Evolutionary conservation across 2,797 vertebrate species (phyloP), one percentile per base, ranked within the genome.

Genomic region (Lagorchestes hirsutus): DNA sequence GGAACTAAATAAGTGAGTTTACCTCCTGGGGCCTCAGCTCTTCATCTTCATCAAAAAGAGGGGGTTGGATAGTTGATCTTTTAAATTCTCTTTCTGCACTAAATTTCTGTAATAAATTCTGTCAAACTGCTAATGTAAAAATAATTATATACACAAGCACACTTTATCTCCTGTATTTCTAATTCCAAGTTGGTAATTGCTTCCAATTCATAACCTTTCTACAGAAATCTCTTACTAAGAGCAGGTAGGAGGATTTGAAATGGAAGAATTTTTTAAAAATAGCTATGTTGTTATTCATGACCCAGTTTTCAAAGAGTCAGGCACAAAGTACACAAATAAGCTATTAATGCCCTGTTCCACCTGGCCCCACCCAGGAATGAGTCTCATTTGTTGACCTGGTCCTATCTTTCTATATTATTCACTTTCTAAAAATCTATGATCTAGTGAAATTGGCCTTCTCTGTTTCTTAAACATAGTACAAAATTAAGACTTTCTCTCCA

Each of bases 101-200:
- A 22, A 90, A 95, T 94, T 93, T 93, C 74, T 93, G n/a, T 95
- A 95, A 93, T 95, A 94, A 96, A 55, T 96, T 98, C 95, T 95
- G 59, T 55, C 74, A 96, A 97, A 96, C 95, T 97, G 94, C 93
- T 96, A 98, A 98, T 92, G 91, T 93, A 94, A 97, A 98, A 97
- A 95, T 97, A 98, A 97, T 95, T 55, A 57, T 93, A 95, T 93
- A 40, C 54, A 87, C 57, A 94, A 92, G 50, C 90, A 54, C 34
- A 34, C 92, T 96, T 91, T 95, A 96, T 93, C 91, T 92, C 93
- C 92, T 96, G 54, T 12, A 55, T 97, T 98, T 98, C 59, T 87
- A 97, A 97, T 91, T 93, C 62, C 95, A 93, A 97, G 97, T 56
- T 40, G 46, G 13, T 95, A 95, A 96, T 94, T 95, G 54, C 97